These are phyloP conservation scores for Hypsopygia costalis DNA, from an alignment of 2,888 invertebrate genomes.

Conservation along the genomic window DNA sequence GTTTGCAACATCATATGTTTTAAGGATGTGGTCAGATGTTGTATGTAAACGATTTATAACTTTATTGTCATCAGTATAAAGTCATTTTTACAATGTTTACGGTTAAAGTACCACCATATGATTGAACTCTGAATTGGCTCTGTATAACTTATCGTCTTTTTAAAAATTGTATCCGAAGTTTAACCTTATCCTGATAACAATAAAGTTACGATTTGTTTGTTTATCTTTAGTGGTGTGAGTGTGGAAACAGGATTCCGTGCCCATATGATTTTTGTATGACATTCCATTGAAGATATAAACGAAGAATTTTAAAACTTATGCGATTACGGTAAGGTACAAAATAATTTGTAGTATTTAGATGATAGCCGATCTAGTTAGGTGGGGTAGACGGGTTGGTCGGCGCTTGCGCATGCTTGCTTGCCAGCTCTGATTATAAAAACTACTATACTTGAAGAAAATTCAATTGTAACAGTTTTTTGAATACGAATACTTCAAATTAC, in stretches of 20 bases:
- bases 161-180: conserved; percentile 15
- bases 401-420: conserved; percentile 28
- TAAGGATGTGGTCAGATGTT: conserved; percentile 4
- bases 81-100: not conserved
- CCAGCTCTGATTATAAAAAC: conserved; percentile 24
- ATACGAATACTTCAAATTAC: too few species aligned
- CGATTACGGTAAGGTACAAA: conserved; percentile 15
- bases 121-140: conserved; percentile 56
- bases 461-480: too few species aligned
- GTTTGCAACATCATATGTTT: conserved; percentile 7
- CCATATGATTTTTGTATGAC: conserved; percentile 74
- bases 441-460: conserved; percentile 1
- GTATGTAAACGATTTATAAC: not conserved
- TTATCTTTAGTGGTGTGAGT: conserved; percentile 24
- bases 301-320: conserved; percentile 25
- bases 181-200: not conserved
- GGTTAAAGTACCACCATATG: conserved; percentile 46
- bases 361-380: conserved; percentile 51
- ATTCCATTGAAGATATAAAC: conserved; percentile 43
- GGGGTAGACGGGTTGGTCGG: conserved; percentile 44
- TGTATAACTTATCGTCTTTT: conserved; percentile 43
- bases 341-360: conserved; percentile 19
- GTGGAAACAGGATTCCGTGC: conserved; percentile 65
- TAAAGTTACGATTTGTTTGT: conserved; percentile 22
- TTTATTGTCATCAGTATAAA: not conserved